These are phyloP conservation scores for Protobothrops flavoviridis DNA, from an alignment of 2,113 vertebrate species.

Conservation along the genomic window DNA sequence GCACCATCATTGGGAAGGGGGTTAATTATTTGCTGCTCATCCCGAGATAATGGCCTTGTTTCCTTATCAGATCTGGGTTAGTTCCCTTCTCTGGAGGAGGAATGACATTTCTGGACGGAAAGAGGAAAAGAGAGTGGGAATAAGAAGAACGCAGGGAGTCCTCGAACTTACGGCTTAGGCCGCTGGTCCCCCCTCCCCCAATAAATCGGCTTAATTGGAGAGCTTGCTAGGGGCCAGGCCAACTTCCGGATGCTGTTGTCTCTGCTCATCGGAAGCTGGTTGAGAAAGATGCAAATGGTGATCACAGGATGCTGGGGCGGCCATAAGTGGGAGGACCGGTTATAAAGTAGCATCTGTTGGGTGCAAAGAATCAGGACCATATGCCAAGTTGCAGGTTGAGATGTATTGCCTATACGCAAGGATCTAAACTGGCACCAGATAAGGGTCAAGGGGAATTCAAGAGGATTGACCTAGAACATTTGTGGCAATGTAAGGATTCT, in stretches of 20 bases:
- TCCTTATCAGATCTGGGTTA: neutral
- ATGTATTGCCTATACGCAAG: neutral
- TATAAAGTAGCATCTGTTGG: neutral
- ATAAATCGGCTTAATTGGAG: neutral
- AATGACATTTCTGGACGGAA: neutral
- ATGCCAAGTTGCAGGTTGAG: neutral
- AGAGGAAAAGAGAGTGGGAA: neutral
- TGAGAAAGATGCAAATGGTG: neutral
- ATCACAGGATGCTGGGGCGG: neutral
- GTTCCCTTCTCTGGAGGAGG: neutral
- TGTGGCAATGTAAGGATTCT: no score
- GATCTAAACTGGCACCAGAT: no score
- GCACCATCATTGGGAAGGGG: neutral
- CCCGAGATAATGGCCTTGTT: neutral
- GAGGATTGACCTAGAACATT: no score
- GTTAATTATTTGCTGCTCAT: neutral
- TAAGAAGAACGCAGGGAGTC: neutral
- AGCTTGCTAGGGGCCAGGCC: neutral
- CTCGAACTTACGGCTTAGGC: fast-evolving
- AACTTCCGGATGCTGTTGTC: fast-evolving
- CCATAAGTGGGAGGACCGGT: neutral
- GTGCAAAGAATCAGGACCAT: neutral
- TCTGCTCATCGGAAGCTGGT: neutral
- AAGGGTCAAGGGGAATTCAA: no score
- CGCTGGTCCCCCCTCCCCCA: no score